Evolutionary conservation across 2,888 invertebrate species (phyloP), one percentile per base, ranked within the genome.

Genomic region (Dryocosmus kuriphilus): DNA sequence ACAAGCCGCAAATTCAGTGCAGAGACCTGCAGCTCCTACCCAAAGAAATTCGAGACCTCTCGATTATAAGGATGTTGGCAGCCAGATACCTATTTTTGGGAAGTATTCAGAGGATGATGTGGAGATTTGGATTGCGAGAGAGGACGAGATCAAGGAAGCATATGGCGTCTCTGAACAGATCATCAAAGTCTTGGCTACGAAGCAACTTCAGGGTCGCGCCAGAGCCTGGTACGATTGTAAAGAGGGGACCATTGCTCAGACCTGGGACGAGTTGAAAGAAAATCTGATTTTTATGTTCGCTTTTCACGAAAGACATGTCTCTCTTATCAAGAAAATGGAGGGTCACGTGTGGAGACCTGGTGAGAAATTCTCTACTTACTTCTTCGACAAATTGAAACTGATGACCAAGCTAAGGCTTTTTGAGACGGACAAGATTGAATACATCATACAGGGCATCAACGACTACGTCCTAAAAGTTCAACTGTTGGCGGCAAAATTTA

Each of bases 211-310:
- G 6, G 65, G 65, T 22, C 41, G 38, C 5, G 14, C 24, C 5
- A 65, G 41, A 24, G 65, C 41, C 11, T 41, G 41, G 65, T 41
- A 65, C 16, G 41, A 65, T 38, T 41, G 24, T 7, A 65, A 24
- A 1, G 38, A 41, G 24, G 65, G 22, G 5, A 30, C 61, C 19
- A 61, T 19, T 4, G 14, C 16, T 1, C 14, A 27, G 61, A 7
- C 11, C 11, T 61, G 30, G 61, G 61, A 61, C 16, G 7, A 30
- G 1, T 30, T 61, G 0, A 61, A 61, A 16, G 27, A 16, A 24
- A 30, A 24, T 7, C 16, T 61, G 7, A 61, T 61, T 16, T 11
- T 11, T 5, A 30, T 61, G 61, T 61, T 61, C 16, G 61, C 61
- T 6, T 61, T 0, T 16, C 30, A 61, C 14, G 61, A 61, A 14